These are phyloP conservation scores for Melipona quadrifasciata DNA, from an alignment of 1,140 invertebrate genomes.

Conservation along the genomic window DNA sequence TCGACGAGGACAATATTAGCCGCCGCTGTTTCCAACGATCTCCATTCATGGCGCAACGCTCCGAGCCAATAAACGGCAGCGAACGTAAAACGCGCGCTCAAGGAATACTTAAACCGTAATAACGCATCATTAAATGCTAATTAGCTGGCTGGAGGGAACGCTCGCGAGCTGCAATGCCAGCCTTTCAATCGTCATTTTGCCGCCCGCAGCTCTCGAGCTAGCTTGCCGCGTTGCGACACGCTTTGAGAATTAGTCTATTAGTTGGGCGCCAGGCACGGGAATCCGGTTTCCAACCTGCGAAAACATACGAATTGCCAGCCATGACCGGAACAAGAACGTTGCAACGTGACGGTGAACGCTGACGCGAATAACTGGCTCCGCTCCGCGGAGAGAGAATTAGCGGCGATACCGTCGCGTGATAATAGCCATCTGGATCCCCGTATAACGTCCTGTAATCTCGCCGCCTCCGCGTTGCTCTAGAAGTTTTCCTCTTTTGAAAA, in stretches of 20 bases:
- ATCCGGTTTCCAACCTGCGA: background rate
- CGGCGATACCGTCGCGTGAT: background rate
- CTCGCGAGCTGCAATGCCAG: background rate
- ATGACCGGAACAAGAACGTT: constrained; percentile 12
- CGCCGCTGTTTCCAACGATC: background rate
- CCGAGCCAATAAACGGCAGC: background rate
- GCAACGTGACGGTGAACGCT: constrained; percentile 18
- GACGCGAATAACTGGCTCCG: constrained; percentile 28
- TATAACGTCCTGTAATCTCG: background rate
- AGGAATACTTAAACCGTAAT: background rate
- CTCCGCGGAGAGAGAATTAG: constrained; percentile 4
- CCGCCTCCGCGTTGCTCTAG: background rate
- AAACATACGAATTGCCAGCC: constrained; percentile 16
- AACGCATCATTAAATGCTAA: constrained; percentile 36
- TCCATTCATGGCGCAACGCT: background rate
- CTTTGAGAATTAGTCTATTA: constrained; percentile 34
- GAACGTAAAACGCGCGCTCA: background rate
- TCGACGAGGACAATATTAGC: constrained; percentile 2
- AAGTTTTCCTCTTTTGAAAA: no score
- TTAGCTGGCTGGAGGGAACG: background rate
- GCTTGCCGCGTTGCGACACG: background rate
- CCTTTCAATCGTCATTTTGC: constrained; percentile 30
- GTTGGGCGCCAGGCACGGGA: constrained; percentile 6
- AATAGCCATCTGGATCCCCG: background rate
- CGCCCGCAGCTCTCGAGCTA: background rate